A percentile compares a stretch with the other conserved stretches of the same genome.
These are phyloP conservation scores for Carassius gibelio DNA, from an alignment of 2,113 vertebrate genomes.

Conservation along the genomic window DNA sequence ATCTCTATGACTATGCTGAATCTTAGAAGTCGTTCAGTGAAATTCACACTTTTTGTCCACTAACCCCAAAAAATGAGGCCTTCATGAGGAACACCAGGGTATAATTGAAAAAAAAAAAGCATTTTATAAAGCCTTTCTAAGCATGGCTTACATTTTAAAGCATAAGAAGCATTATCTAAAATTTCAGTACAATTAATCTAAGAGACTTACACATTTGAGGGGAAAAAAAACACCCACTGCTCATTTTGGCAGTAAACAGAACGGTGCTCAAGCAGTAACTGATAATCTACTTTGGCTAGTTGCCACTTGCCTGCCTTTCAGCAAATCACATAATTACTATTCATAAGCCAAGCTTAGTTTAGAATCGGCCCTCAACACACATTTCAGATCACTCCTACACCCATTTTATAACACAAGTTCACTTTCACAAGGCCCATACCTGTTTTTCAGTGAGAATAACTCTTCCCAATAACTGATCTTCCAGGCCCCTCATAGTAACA, in stretches of 20 bases:
- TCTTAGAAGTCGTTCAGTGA: not conserved
- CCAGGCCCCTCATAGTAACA: conserved; percentile 92
- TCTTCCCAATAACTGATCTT: conserved; percentile 93
- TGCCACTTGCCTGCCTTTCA: not conserved
- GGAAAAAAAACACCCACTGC: not conserved
- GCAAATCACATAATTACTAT: not conserved
- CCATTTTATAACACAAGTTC: too few relatives aligned
- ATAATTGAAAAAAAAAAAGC: not conserved
- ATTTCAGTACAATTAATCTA: not conserved
- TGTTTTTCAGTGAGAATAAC: conserved; percentile 95
- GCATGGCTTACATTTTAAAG: not conserved
- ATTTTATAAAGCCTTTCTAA: not conserved
- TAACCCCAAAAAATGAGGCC: conserved; percentile 4
- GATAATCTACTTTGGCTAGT: not conserved
- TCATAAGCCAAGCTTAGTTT: not conserved
- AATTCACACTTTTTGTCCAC: conserved; percentile 15
- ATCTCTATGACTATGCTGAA: not conserved
- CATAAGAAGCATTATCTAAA: not conserved
- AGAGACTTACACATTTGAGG: not conserved
- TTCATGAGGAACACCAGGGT: not conserved
- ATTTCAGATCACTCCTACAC: not conserved
- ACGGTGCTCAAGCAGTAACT: not conserved
- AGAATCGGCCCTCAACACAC: not conserved
- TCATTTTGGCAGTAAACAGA: not conserved
- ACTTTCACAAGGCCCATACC: conserved; percentile 67